Evolutionary conservation across 2,113 vertebrate genomes (phyloP), one percentile per base, ranked within the genome.

Genomic region (Carlito syrichta): DNA sequence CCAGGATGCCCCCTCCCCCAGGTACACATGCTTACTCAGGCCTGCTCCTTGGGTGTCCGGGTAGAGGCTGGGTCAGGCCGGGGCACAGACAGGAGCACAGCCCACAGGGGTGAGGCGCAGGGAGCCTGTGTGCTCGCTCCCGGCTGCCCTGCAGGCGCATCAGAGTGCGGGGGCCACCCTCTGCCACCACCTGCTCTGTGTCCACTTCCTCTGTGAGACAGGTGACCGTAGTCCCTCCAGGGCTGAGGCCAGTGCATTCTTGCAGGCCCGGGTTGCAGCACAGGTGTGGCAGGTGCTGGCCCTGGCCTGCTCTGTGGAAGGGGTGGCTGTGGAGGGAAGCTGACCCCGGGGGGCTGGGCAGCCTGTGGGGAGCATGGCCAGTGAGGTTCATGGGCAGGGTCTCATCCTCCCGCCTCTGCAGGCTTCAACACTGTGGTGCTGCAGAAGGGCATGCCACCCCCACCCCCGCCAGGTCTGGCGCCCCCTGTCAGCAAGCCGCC

Each of bases 1-100:
- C 99, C 56, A 98, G 99, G 97, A 99, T 99, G 97, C 99, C 99
- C 16, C 99, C 99, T 1, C 99, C 99, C 96, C 99, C 99, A 99
- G 99, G 99, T 99, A 94, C 35, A 6, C 1, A 56, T 22, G 9
- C 56, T 19, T n/a, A 8, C 66, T 50, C 23, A 9, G 50, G 45
- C 58, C n/a, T 40, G 78, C 76, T 52, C 1, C 17, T 13, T 7
- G 11, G 56, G 25, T 3, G 1, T 82, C 50, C 8, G 40, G 89
- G 77, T 77, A 35, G 56, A 71, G 20, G 27, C 0, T 0, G 54
- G 22, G 23, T 52, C n/a, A 56, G 25, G 14, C 6, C 22, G 63
- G 19, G 30, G 52, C 25, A 23, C 23, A 35, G 82, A 35, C 69
- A 9, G 3, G 0, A 32, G 27, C 30, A 35, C n/a, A 32, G 52